Evolutionary conservation across 2,797 vertebrate genomes (phyloP).

Genomic region (Mus minutoides): DNA sequence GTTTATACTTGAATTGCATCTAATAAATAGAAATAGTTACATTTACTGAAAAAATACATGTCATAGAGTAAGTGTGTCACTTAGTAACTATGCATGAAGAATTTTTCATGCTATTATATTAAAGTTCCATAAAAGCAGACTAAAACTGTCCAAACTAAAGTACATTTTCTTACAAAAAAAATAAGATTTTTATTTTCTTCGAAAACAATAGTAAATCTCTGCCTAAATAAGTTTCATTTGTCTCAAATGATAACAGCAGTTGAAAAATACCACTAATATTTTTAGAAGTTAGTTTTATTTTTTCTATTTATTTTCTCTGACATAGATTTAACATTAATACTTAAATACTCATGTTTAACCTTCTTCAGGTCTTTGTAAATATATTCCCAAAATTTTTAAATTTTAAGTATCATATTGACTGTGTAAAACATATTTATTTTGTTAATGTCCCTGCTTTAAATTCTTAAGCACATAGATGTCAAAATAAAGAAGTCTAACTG

Average conservation of each 20-base stretch:
- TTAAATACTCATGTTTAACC: constrained; percentile 40
- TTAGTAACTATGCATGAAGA: background rate
- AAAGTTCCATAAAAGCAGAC: background rate
- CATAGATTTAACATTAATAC: constrained; percentile 59
- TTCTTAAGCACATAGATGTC: background rate
- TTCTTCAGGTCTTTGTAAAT: constrained; percentile 46
- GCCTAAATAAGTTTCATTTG: background rate
- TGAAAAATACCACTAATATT: background rate
- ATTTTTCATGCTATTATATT: background rate
- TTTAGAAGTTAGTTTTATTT: background rate
- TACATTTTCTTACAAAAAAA: background rate
- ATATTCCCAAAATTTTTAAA: constrained; percentile 50
- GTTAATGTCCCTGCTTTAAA: constrained; percentile 37
- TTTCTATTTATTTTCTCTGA: constrained; percentile 2
- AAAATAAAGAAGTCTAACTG: constrained; percentile 30
- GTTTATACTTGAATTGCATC: too few relatives aligned
- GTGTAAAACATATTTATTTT: constrained; percentile 54
- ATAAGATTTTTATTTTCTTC: background rate
- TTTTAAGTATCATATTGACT: constrained; percentile 16
- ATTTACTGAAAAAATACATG: background rate
- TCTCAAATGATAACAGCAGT: background rate
- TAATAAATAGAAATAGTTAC: too few relatives aligned
- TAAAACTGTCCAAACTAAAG: background rate
- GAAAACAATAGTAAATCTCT: constrained; percentile 32
- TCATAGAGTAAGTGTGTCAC: background rate